Conservation (phyloP, 2,888 invertebrate species). For the Pinctada fucata region DNA sequence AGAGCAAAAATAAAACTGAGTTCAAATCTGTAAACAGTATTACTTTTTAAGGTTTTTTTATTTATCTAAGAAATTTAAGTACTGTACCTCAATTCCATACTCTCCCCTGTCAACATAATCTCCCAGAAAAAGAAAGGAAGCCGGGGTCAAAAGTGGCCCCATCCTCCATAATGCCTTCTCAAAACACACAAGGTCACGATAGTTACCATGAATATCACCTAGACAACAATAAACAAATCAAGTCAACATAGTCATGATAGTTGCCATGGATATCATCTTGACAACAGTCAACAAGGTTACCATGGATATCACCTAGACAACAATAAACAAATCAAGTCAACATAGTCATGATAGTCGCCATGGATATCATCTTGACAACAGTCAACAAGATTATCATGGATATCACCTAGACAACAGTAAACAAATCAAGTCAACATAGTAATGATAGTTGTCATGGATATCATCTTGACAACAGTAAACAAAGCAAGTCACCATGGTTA, state of each 20-base stretch:
- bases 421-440: slow-evolving; percentile 79
- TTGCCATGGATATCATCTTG: slow-evolving; percentile 85
- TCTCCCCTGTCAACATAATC: slow-evolving; percentile 88
- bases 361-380: slow-evolving; percentile 85
- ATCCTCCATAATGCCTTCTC: slow-evolving; percentile 85
- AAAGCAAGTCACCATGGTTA: slow-evolving; percentile 80
- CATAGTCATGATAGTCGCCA: slow-evolving; percentile 81
- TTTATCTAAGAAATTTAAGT: too few species aligned
- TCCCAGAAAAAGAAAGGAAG: slow-evolving; percentile 84
- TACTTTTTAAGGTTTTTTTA: too few species aligned
- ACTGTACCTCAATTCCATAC: slow-evolving; percentile 81
- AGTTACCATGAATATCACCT: slow-evolving; percentile 88
- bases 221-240: slow-evolving; percentile 27
- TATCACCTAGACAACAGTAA: slow-evolving; percentile 80
- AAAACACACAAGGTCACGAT: slow-evolving; percentile 83
- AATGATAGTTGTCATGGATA: slow-evolving; percentile 87
- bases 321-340: slow-evolving; percentile 75
- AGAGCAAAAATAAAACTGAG: too few species aligned
- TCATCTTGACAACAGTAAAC: slow-evolving; percentile 83
- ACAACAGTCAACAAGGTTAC: slow-evolving; percentile 86
- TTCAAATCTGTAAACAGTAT: too few species aligned
- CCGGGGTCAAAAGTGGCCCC: slow-evolving; percentile 83
- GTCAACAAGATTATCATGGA: too few species aligned
- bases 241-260: slow-evolving; percentile 81
- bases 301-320: slow-evolving; percentile 84